Evolutionary conservation across 2,797 vertebrate genomes (phyloP), one percentile per base, ranked within the genome.

Genomic region (Botia kubotai): DNA sequence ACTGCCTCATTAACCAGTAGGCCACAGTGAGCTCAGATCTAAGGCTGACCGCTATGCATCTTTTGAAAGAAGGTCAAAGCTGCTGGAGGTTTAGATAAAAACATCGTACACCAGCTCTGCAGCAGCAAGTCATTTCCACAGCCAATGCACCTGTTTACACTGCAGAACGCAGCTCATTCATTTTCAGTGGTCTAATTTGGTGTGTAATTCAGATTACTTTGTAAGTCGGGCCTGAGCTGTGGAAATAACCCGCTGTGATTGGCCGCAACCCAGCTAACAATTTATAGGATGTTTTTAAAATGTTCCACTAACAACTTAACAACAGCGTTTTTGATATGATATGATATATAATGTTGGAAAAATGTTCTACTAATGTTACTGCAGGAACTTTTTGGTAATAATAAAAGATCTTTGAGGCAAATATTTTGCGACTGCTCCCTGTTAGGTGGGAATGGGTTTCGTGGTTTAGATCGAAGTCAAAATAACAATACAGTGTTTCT

Each of bases 181-280:
- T 88, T 87, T 86, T 77, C 63, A 84, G 87, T 67, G 67, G 63
- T 85, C 85, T 86, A 76, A 88, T 86, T 86, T 78, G 46, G 63
- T 84, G 66, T 87, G 70, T 83, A 84, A 86, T 85, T 80, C 80
- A 76, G 75, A 82, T 85, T 84, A 81, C 85, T 90, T 91, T 85
- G 87, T 36, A 87, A 81, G 77, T 65, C 50, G 46, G 62, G 55
- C 75, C 62, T 81, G 65, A 69, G 39, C 68, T 71, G 66, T 11
- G 16, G n/a, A 26, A 66, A 75, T 70, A 78, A 78, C 66, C 76
- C 67, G 55, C 13, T 70, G 76, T 69, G 65, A 69, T 77, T 46
- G 57, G 52, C 68, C 75, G 57, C 52, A 57, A 33, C 4, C 33
- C 33, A 33, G 33, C 33, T 33, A 33, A 33, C 33, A 33, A 33